Base-by-base conservation (phyloP, 2,797 vertebrate species). In the Diplodus sargus region DNA sequence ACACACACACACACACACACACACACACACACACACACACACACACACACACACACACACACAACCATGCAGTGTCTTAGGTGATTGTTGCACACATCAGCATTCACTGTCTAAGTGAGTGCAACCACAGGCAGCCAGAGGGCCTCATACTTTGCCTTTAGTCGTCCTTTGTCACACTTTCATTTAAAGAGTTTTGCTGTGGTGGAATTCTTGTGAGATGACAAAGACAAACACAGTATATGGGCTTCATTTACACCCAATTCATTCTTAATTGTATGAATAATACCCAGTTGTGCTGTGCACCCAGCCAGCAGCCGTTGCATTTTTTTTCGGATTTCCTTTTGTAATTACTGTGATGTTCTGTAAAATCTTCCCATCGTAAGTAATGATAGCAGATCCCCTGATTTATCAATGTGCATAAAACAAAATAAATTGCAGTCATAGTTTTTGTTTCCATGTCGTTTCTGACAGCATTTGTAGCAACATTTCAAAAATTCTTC, bases 181-280 rank as follows among this genome's bases (percentile, higher is more conserved):
- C 34, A 39, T 52, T 53, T 4, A 48, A 48, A 43, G 17, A 53
- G 4, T 64, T 67, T 12, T 69, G 16, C 22, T 77, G 49, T 51
- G 30, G 23, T 71, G 63, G 20, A 68, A 61, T 28, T 65, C 14
- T 30, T 62, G n/a, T 49, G 18, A 58, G 28, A n/a, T 48, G 56
- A 75, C n/a, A 52, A 25, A 66, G 34, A 43, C 17, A 70, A 62
- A 71, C 47, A 28, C 2, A 22, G 30, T 61, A 39, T 34, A 76
- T 75, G 52, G 22, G 28, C 52, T 59, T 71, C 2, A 73, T 76
- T 69, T 76, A 54, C 23, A 67, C 23, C 17, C 39, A 25, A n/a
- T 25, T 58, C 18, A n/a, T 64, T 72, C 22, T 58, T 70, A 51
- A 66, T 71, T 60, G 1, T 57, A 30, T 74, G 34, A 68, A 57